Evolutionary conservation across 2,797 vertebrate genomes (phyloP).

Genomic region (Sebastes steindachneri): DNA sequence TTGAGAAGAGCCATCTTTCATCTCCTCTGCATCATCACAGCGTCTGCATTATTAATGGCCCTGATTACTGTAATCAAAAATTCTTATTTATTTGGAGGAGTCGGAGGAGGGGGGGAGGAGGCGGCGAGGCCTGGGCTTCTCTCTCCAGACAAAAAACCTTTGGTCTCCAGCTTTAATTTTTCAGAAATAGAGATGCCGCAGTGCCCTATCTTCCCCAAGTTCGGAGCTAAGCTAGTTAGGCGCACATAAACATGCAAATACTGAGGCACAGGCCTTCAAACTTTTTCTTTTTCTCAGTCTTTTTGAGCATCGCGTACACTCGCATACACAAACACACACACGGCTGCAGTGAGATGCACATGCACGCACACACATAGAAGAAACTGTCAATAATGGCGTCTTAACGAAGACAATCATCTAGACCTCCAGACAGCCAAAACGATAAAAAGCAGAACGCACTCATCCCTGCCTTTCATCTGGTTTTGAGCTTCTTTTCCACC

Average conservation of each 20-base stretch:
- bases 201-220: conserved; percentile 76
- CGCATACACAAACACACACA: conserved; percentile 33
- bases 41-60: conserved; percentile 86
- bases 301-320: conserved; percentile 55
- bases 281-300: conserved; percentile 59
- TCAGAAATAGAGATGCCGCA: conserved; percentile 79
- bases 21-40: conserved; percentile 85
- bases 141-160: conserved; percentile 84
- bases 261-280: conserved; percentile 65
- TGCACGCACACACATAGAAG: conserved; percentile 15
- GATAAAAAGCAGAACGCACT: conserved; percentile 63
- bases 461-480: conserved; percentile 69
- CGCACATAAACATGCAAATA: conserved; percentile 77
- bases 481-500: conserved; percentile 63
- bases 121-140: conserved; percentile 70
- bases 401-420: conserved; percentile 71
- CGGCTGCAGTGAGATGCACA: conserved; percentile 4
- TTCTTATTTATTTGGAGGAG: conserved; percentile 88
- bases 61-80: conserved; percentile 89
- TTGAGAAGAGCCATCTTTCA: conserved; percentile 86
- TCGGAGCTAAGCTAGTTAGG: conserved; percentile 77
- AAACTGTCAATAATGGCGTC: conserved; percentile 64
- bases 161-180: conserved; percentile 81
- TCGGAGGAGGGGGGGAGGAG: conserved; percentile 66
- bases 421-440: conserved; percentile 53